Conservation (phyloP, 1,140 invertebrate species). For the Gyrodactylus salaris region DNA sequence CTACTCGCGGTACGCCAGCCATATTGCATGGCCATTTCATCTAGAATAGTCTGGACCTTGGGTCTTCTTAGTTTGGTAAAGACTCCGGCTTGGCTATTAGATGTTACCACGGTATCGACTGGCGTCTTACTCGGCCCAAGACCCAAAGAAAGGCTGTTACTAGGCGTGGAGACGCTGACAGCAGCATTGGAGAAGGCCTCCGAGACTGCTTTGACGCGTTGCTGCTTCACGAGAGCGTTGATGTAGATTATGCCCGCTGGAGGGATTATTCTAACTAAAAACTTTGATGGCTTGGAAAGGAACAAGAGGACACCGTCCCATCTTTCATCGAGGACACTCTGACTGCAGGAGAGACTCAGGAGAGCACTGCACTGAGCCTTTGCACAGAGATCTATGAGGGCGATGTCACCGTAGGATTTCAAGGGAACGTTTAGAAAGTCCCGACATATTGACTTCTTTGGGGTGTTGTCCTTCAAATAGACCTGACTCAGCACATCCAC, state of each 20-base stretch:
- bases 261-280: not conserved
- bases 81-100: not conserved
- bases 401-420: not conserved
- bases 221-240: not conserved
- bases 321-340: constrained; percentile 2
- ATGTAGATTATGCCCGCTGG: not conserved
- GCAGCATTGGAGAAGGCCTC: not conserved
- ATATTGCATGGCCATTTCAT: not conserved
- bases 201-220: not conserved
- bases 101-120: not conserved
- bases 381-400: not conserved
- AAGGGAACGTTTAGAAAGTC: not conserved
- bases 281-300: not conserved
- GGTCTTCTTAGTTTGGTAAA: not conserved
- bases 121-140: too few species aligned
- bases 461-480: constrained; percentile 5
- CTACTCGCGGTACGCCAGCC: not conserved
- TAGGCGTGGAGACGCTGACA: too few species aligned
- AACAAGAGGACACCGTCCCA: constrained; percentile 2
- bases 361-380: not conserved
- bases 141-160: too few species aligned
- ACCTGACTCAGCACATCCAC: constrained; percentile 3
- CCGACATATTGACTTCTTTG: not conserved
- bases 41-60: not conserved
- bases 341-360: constrained; percentile 1